Evolutionary conservation across 2,113 vertebrate genomes (phyloP), one percentile per base, ranked within the genome.

Genomic region (Falcunculus frontatus): DNA sequence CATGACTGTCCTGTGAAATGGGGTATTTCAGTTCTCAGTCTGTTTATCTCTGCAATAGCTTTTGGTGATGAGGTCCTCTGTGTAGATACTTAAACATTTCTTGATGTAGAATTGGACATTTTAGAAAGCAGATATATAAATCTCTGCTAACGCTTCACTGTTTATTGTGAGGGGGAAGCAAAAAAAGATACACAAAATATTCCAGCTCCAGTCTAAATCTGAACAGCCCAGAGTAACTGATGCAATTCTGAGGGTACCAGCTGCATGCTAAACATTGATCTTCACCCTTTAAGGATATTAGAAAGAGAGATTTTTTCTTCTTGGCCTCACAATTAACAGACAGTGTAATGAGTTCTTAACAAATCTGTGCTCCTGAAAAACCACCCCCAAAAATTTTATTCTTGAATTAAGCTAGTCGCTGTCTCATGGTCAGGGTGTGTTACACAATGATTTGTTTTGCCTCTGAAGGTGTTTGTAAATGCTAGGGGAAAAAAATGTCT

Each of bases 41-140:
- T 50, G 26, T 81, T 83, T 75, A 35, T 29, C 30, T 87, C 29
- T 65, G 11, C n/a, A 70, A 4, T 50, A 30, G 59, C 39, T 75
- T 70, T 47, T 26, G 47, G 52, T 29, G 57, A 23, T 82, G 70
- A 63, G 47, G 73, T 70, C 37, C 32, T 53, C 50, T 32, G 0
- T 6, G 12, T 49, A 39, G 16, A 21, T 44, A 41, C 59, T 26
- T 69, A 42, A 0, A 0, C 1, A 20, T 72, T 91, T 84, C 55
- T 68, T 65, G 10, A 37, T 69, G 16, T 1, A 23, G 59, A 81
- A 49, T 44, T 81, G 21, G 13, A 29, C 37, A 6, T 41, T 84
- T 37, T 18, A 60, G 42, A 89, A 53, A 57, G 41, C 9, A 16
- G 6, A 5, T 37, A 33, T 64, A 53, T 60, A 75, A 53, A 93